Evolutionary conservation across 2,888 invertebrate species (phyloP).

Genomic region (Abrostola tripartita): DNA sequence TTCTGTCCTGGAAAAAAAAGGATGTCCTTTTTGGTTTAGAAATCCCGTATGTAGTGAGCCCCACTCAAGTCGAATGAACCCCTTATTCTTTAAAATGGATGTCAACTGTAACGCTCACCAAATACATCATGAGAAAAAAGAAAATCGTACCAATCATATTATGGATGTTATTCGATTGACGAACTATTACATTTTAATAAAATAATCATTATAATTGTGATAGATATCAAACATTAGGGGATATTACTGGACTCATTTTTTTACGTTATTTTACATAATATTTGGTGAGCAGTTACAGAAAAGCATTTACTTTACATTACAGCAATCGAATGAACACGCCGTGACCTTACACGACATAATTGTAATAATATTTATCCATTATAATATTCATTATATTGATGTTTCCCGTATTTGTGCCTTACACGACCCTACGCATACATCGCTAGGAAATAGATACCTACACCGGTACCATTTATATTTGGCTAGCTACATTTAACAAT

Average conservation of each 20-base stretch:
- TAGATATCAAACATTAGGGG: neutral
- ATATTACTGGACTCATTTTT: neutral
- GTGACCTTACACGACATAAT: constrained; percentile 34
- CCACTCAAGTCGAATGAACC: neutral
- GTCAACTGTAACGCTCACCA: neutral
- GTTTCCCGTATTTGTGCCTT: constrained; percentile 30
- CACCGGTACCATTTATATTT: constrained; percentile 35
- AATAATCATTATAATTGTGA: too few species aligned
- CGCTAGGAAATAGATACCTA: constrained; percentile 30
- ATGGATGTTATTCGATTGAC: too few species aligned
- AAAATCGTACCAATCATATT: too few species aligned
- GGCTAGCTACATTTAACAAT: constrained; percentile 41
- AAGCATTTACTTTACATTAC: constrained; percentile 7
- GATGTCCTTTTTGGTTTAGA: neutral
- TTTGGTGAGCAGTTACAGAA: neutral
- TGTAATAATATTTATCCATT: neutral
- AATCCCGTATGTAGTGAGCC: neutral
- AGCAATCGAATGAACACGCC: constrained; percentile 41
- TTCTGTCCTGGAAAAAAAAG: neutral
- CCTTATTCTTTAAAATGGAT: neutral
- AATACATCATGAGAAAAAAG: neutral
- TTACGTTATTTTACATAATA: neutral
- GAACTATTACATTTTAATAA: too few species aligned
- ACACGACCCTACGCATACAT: constrained; percentile 27
- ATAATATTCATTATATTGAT: constrained; percentile 25